Evolutionary conservation across 1,140 invertebrate species (phyloP).

Genomic region (Drosophila neocordata): DNA sequence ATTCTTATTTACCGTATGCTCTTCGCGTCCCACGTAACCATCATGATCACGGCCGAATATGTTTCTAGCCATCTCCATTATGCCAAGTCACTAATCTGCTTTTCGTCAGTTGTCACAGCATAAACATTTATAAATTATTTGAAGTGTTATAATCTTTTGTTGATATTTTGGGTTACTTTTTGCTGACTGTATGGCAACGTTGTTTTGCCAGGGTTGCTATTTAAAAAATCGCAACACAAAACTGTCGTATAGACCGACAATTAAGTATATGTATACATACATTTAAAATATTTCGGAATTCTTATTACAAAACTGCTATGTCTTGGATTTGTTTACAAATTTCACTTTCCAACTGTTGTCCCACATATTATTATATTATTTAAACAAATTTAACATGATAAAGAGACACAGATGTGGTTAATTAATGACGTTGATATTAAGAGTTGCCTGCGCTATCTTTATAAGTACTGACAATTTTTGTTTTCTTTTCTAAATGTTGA

Average conservation of each 20-base stretch:
- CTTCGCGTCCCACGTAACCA: conserved; percentile 93
- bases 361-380: too few species aligned
- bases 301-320: too few species aligned
- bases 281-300: too few species aligned
- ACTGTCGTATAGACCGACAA: neutral
- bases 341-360: too few species aligned
- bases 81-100: conserved; percentile 17
- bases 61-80: conserved; percentile 93
- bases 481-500: neutral
- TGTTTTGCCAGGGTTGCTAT: neutral
- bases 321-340: too few species aligned
- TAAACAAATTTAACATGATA: neutral
- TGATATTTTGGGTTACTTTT: neutral
- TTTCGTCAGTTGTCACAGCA: neutral
- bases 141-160: neutral
- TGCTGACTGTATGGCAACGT: neutral
- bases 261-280: too few species aligned
- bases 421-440: neutral
- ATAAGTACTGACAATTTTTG: neutral
- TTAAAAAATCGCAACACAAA: neutral
- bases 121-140: conserved; percentile 1
- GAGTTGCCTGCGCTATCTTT: neutral
- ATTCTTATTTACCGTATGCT: conserved; percentile 87
- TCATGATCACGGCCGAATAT: conserved; percentile 94
- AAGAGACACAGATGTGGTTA: neutral